Percentiles rank a stretch among this genome's conserved stretches.
phyloP scores from a whole-genome alignment of 2,797 vertebrate genomes.

The Echeneis naucrates region DNA sequence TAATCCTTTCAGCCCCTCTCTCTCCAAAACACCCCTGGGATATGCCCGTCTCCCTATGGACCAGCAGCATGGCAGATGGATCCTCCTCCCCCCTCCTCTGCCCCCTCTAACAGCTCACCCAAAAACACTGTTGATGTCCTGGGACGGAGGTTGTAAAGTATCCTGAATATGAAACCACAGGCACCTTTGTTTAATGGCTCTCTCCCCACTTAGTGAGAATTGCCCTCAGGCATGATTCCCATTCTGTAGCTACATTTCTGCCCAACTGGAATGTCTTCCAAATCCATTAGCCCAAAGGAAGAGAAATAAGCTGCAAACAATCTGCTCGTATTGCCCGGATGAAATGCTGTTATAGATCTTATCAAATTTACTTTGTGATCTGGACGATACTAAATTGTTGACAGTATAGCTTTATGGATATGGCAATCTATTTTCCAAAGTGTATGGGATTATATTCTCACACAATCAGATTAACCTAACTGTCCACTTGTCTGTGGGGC shows the following conservation, averaged over 20 bases:
- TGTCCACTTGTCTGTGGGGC: neutral
- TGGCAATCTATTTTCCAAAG: slow-evolving; percentile 9
- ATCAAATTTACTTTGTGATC: slow-evolving; percentile 54
- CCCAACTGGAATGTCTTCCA: slow-evolving; percentile 80
- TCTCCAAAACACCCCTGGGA: slow-evolving; percentile 86
- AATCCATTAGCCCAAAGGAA: slow-evolving; percentile 78
- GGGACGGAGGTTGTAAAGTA: slow-evolving; percentile 84
- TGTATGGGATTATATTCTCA: slow-evolving; percentile 27
- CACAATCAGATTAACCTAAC: slow-evolving; percentile 5
- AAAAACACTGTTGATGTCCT: slow-evolving; percentile 84
- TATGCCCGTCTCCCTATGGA: slow-evolving; percentile 85
- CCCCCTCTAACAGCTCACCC: slow-evolving; percentile 77
- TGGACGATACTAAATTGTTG: slow-evolving; percentile 25
- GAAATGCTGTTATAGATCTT: slow-evolving; percentile 60
- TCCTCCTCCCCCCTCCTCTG: slow-evolving; percentile 70
- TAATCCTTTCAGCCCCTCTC: slow-evolving; percentile 88
- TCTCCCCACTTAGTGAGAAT: slow-evolving; percentile 83
- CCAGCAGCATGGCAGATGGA: slow-evolving; percentile 87
- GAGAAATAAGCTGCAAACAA: slow-evolving; percentile 72
- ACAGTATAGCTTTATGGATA: slow-evolving; percentile 42
- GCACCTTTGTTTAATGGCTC: slow-evolving; percentile 83
- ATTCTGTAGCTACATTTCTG: slow-evolving; percentile 79
- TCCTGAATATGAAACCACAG: slow-evolving; percentile 84
- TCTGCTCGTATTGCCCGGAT: slow-evolving; percentile 67
- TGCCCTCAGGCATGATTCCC: slow-evolving; percentile 80